Conservation (phyloP, 2,797 vertebrate genomes). For the Oophaga sylvatica region DNA sequence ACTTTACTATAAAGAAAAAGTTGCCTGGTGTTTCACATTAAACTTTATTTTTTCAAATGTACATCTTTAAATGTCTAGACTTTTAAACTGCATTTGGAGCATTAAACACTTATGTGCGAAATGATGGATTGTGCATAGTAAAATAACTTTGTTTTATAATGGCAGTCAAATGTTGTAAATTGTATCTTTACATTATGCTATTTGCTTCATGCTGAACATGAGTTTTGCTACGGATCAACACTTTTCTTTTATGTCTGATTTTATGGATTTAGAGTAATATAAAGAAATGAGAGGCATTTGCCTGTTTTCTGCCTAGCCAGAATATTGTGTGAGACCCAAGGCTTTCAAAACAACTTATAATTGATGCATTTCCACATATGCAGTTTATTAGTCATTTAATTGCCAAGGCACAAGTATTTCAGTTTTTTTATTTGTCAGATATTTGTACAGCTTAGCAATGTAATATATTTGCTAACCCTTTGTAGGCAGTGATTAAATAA, state of each 20-base stretch:
- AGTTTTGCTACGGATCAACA: slow-evolving; percentile 53
- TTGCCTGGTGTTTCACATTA: too few species aligned
- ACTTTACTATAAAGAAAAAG: too few species aligned
- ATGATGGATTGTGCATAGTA: slow-evolving; percentile 19
- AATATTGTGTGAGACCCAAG: neutral
- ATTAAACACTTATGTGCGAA: neutral
- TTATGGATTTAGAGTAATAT: slow-evolving; percentile 48
- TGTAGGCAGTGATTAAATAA: neutral
- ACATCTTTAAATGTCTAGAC: too few species aligned
- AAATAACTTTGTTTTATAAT: slow-evolving; percentile 36
- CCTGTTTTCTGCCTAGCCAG: slow-evolving; percentile 30
- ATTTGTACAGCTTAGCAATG: neutral
- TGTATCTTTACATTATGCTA: slow-evolving; percentile 39
- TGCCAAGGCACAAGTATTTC: neutral
- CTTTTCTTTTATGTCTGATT: slow-evolving; percentile 42
- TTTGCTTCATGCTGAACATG: slow-evolving; percentile 40
- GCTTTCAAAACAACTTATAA: slow-evolving; percentile 19
- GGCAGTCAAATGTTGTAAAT: slow-evolving; percentile 45
- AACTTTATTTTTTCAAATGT: too few species aligned
- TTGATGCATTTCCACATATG: slow-evolving; percentile 31
- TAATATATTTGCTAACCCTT: neutral
- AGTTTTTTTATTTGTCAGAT: slow-evolving; percentile 7
- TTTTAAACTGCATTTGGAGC: neutral
- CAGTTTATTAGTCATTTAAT: slow-evolving; percentile 28
- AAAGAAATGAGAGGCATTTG: slow-evolving; percentile 35